Evolutionary conservation across 1,140 invertebrate species (phyloP).

Genomic region (Berghia stephanieae): DNA sequence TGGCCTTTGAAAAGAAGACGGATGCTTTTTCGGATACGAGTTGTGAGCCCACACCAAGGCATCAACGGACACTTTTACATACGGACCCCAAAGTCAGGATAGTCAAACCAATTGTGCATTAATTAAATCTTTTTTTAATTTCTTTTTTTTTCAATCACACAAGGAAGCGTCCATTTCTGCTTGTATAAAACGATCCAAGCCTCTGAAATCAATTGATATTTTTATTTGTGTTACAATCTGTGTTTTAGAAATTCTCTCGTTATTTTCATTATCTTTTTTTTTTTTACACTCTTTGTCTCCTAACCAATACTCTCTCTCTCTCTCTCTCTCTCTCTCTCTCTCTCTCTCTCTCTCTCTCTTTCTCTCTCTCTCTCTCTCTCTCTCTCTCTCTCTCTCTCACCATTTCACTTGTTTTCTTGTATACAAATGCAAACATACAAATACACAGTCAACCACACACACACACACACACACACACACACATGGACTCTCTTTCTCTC

Average conservation of each 20-base stretch:
- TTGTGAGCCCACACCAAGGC: neutral
- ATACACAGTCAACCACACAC: no score
- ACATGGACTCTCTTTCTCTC: no score
- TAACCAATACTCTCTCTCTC: neutral
- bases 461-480: no score
- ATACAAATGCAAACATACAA: neutral
- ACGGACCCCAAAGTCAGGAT: neutral
- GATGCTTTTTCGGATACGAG: no score
- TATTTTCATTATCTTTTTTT: neutral
- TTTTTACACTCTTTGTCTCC: neutral
- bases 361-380: neutral
- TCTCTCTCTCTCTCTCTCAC: slow-evolving; percentile 4
- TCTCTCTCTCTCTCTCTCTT: slow-evolving; percentile 15
- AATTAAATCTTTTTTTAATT: neutral
- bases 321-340: neutral
- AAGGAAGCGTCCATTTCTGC: no score
- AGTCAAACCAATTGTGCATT: neutral
- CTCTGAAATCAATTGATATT: neutral
- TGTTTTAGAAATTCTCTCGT: neutral
- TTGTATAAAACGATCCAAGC: neutral
- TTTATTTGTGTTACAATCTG: neutral
- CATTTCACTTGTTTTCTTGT: neutral
- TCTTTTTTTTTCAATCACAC: no score
- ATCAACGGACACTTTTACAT: neutral
- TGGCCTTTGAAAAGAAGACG: no score